phyloP scores from a whole-genome alignment of 2,113 vertebrate species.

The Carettochelys insculpta region DNA sequence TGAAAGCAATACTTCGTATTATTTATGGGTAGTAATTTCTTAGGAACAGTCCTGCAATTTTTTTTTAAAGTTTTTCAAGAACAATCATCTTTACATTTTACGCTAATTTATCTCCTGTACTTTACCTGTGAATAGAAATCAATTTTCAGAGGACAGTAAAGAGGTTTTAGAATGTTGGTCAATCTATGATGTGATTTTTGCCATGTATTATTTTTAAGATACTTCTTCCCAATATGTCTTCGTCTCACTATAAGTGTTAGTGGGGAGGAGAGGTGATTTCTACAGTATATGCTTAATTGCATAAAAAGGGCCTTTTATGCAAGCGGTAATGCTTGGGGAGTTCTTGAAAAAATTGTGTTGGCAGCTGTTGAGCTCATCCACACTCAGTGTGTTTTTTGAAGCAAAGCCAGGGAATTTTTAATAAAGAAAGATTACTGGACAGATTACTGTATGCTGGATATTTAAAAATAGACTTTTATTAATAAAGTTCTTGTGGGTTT shows the following conservation, averaged over 20 bases:
- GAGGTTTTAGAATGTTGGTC: not conserved
- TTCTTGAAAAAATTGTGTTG: conserved; percentile 57
- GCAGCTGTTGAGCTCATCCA: conserved; percentile 60
- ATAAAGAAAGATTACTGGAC: conserved; percentile 71
- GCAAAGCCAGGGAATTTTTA: conserved; percentile 73
- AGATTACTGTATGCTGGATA: conserved; percentile 46
- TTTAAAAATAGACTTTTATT: conserved; percentile 62
- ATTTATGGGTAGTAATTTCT: not conserved
- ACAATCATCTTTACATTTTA: not conserved
- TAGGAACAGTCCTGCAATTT: not conserved
- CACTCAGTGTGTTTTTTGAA: conserved; percentile 57
- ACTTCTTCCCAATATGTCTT: not conserved
- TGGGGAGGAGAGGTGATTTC: not conserved
- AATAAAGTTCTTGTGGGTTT: conserved; percentile 38
- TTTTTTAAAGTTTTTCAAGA: not conserved
- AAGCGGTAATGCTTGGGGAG: conserved; percentile 35
- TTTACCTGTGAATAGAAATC: not conserved
- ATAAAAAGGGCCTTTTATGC: conserved; percentile 31
- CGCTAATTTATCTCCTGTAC: not conserved
- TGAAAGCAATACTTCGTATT: not conserved
- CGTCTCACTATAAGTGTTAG: conserved; percentile 30
- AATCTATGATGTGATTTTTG: not conserved
- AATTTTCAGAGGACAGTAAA: not conserved
- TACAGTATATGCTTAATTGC: conserved; percentile 34
- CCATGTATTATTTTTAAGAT: conserved; percentile 15